These are phyloP conservation scores for Hylomyscus alleni DNA, from an alignment of 2,797 vertebrate species.

Conservation along the genomic window DNA sequence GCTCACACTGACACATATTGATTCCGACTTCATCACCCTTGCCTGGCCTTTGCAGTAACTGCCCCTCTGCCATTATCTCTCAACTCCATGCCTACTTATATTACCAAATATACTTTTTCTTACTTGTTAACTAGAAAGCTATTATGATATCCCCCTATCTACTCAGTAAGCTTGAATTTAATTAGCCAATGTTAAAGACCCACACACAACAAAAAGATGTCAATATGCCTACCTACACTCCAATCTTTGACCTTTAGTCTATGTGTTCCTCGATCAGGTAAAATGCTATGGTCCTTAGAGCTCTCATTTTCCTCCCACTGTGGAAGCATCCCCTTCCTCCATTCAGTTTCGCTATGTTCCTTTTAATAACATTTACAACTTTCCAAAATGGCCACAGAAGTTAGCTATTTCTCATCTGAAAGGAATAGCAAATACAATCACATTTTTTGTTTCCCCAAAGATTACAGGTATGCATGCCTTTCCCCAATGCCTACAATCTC, in stretches of 20 bases:
- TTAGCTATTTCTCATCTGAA: neutral
- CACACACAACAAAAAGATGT: neutral
- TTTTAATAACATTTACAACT: neutral
- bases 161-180: conserved; percentile 31
- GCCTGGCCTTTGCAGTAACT: neutral
- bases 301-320: neutral
- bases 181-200: conserved; percentile 5
- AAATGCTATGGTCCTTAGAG: neutral
- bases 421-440: neutral
- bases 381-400: conserved; percentile 1
- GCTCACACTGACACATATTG: conserved; percentile 51
- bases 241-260: neutral
- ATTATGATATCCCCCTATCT: neutral
- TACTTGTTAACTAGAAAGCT: neutral
- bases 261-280: neutral
- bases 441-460: conserved; percentile 2
- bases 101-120: neutral
- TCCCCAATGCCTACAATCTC: neutral
- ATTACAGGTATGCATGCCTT: neutral
- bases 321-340: neutral
- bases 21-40: conserved; percentile 42
- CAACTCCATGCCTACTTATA: neutral
- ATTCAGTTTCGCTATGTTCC: neutral
- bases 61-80: neutral
- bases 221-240: neutral